Conservation (phyloP, 2,888 invertebrate genomes). For the Drosophila algonquin region DNA sequence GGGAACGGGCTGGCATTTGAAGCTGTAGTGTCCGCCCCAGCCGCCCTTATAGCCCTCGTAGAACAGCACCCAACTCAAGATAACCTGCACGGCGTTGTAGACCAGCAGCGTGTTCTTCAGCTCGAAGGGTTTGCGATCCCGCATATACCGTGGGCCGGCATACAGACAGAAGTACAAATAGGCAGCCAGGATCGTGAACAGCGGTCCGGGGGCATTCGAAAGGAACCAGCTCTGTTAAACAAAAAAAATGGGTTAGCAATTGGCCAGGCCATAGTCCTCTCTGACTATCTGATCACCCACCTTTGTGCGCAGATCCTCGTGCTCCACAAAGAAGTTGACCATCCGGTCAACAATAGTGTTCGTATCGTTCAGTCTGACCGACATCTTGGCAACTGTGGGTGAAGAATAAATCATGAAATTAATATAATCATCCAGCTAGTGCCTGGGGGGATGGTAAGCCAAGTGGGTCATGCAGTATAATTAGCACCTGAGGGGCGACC, state of each 20-base stretch:
- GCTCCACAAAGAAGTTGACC: conserved; percentile 83
- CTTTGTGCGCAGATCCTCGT: conserved; percentile 83
- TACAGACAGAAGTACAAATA: conserved; percentile 90
- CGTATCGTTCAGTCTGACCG: conserved; percentile 81
- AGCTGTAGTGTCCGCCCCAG: conserved; percentile 87
- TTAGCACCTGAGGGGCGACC: conserved; percentile 55
- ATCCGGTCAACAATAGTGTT: conserved; percentile 82
- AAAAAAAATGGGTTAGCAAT: neutral
- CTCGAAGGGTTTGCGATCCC: conserved; percentile 92
- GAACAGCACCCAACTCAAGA: conserved; percentile 92
- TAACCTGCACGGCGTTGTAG: conserved; percentile 95
- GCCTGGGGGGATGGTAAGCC: neutral
- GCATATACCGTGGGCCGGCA: conserved; percentile 95
- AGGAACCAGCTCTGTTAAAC: conserved; percentile 87
- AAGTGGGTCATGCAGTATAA: conserved; percentile 31
- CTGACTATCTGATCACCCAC: conserved; percentile 36
- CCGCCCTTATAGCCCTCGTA: conserved; percentile 87
- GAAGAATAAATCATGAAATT: conserved; percentile 7
- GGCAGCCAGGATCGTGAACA: conserved; percentile 87
- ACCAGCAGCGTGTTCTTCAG: conserved; percentile 91
- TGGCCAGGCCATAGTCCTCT: too few species aligned
- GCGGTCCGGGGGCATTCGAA: conserved; percentile 89
- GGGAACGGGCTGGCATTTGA: conserved; percentile 89
- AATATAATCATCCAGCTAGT: neutral
- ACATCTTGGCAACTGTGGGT: conserved; percentile 71